A percentile compares a stretch with the other conserved stretches of the same genome.
These are phyloP conservation scores for Odontamblyopus rebecca DNA, from an alignment of 2,797 vertebrate genomes.

Conservation along the genomic window DNA sequence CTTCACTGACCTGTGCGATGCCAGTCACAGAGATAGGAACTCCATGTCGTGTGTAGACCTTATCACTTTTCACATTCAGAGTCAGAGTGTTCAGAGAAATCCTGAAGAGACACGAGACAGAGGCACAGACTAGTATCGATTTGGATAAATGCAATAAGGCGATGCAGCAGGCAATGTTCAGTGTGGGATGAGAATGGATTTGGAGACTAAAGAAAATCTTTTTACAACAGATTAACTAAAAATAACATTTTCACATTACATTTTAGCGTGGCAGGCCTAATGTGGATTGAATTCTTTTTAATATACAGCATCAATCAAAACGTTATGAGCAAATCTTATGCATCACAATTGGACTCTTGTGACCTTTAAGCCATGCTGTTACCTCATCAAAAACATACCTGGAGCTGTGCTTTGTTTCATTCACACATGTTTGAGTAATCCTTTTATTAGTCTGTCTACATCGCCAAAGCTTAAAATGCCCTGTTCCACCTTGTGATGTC, in stretches of 20 bases:
- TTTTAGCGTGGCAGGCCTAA: no score
- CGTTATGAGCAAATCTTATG: no score
- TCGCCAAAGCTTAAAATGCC: no score
- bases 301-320: no score
- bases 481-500: no score
- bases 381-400: no score
- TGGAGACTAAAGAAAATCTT: not conserved
- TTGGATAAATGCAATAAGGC: not conserved
- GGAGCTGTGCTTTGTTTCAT: no score
- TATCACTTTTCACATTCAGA: slow-evolving; percentile 93
- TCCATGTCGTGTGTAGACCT: slow-evolving; percentile 91
- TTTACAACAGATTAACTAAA: not conserved
- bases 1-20: slow-evolving; percentile 86
- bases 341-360: no score
- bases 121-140: slow-evolving; percentile 7
- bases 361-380: no score
- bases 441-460: no score
- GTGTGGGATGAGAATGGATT: not conserved
- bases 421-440: no score
- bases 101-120: slow-evolving; percentile 57
- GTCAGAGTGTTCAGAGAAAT: slow-evolving; percentile 93
- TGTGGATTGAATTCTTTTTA: not conserved
- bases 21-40: slow-evolving; percentile 93
- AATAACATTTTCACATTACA: no score
- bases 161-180: not conserved